Evolutionary conservation across 2,113 vertebrate species (phyloP), one percentile per base, ranked within the genome.

Genomic region (Bathybates hornii): DNA sequence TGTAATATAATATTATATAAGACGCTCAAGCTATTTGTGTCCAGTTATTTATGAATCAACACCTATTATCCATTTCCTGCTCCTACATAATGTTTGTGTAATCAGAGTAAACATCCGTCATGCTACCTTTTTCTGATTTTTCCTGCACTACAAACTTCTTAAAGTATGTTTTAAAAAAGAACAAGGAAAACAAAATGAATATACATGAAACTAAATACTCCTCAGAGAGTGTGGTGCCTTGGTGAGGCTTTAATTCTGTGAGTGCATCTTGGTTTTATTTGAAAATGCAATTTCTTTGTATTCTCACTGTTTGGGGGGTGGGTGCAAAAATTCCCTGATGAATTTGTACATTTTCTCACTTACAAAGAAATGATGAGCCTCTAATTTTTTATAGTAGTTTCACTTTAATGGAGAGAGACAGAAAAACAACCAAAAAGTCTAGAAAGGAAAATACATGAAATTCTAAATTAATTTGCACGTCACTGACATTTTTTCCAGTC

Each of bases 361-460:
- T 61, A 32, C 14, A 61, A 32, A 61, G 14, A 61, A 61, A 61
- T 32, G 14, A 61, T 17, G 14, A 32, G 57, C 8, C 57, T 61
- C 27, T 17, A 0, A 4, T 6, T 61, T 59, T 32, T 17, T 27
- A 32, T 0, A 61, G 57, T 61, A 61, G 57, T 61, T 61, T 61
- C 14, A 2, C 29, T 61, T 61, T 61, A 32, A 61, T 61, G 27
- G 8, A 61, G 27, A 59, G 57, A 32, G 27, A 32, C 8, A 0
- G 14, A 61, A 61, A 61, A 61, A 61, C 57, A 61, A 17, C 27
- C 27, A 32, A 61, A 17, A 61, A 10, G 8, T 61, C 57, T 32
- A 17, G 8, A 61, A 17, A 6, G 27, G 14, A 17, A 61, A 32
- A 32, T 32, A 61, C 14, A 10, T 0, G 1, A 32, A 59, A 61